phyloP scores from a whole-genome alignment of 2,888 invertebrate species.

The Protula sp. region DNA sequence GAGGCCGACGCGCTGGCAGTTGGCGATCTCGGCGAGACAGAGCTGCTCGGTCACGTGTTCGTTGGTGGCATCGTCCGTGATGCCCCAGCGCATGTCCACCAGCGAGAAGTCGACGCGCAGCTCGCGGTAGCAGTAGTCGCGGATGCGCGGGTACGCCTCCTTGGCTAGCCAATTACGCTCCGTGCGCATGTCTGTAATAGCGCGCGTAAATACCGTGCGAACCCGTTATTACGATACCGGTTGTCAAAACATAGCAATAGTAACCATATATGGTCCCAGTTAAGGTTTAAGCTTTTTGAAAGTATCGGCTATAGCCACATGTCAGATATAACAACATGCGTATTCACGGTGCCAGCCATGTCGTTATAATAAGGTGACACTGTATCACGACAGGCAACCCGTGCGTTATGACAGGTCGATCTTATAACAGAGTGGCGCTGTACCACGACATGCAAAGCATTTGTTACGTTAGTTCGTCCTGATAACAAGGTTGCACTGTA shows the following conservation, averaged over 20 bases:
- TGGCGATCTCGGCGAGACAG: conserved; percentile 42
- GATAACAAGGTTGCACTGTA: too few relatives aligned
- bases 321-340: too few relatives aligned
- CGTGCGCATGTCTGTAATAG: conserved; percentile 36
- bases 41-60: conserved; percentile 45
- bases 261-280: background rate
- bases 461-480: too few relatives aligned
- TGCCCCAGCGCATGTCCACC: conserved; percentile 51
- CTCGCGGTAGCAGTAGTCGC: conserved; percentile 31
- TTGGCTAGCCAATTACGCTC: conserved; percentile 42
- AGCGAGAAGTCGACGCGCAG: conserved; percentile 43
- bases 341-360: too few relatives aligned
- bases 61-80: conserved; percentile 47
- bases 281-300: too few relatives aligned
- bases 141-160: conserved; percentile 36
- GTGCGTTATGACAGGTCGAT: too few relatives aligned
- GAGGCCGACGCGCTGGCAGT: conserved; percentile 41
- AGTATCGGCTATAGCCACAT: too few relatives aligned
- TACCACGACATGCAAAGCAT: too few relatives aligned
- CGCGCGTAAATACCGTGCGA: too few relatives aligned
- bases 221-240: background rate
- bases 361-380: too few relatives aligned
- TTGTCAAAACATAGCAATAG: background rate
- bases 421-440: too few relatives aligned
- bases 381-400: too few relatives aligned